These are phyloP conservation scores for Pseudochirops corinnae DNA, from an alignment of 2,797 vertebrate genomes.

Conservation along the genomic window DNA sequence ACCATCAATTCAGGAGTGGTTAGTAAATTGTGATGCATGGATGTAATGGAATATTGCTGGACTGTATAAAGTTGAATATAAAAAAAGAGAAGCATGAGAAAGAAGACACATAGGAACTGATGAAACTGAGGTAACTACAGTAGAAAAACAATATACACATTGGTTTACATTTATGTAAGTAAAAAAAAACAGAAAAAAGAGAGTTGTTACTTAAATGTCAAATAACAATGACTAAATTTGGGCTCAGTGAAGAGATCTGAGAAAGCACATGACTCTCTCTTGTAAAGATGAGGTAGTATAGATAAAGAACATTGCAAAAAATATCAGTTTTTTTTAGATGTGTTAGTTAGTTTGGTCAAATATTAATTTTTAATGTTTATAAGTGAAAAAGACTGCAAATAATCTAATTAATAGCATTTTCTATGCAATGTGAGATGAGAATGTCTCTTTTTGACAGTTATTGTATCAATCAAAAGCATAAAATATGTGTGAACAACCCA, in stretches of 20 bases:
- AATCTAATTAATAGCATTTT: not conserved
- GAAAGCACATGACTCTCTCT: not conserved
- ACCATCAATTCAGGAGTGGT: not conserved
- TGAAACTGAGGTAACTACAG: not conserved
- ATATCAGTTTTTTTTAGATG: not conserved
- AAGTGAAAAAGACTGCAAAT: not conserved
- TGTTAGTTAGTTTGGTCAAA: not conserved
- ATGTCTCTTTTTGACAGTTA: not conserved
- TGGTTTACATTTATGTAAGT: not conserved
- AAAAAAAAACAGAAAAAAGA: not conserved
- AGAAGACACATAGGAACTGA: not conserved
- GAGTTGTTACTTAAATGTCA: not conserved
- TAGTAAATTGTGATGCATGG: not conserved
- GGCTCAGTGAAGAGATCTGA: not conserved
- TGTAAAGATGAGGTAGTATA: not conserved
- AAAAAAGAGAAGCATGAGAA: not conserved
- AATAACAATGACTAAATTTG: not conserved
- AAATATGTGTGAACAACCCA: not conserved
- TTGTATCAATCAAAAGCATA: not conserved
- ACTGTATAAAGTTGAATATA: not conserved
- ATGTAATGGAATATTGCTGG: not conserved
- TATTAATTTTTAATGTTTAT: not conserved
- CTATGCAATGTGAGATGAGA: not conserved
- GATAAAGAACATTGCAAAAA: not conserved
- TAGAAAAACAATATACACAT: not conserved